phyloP scores from a whole-genome alignment of 2,888 invertebrate genomes.

The Eulithis testata region DNA sequence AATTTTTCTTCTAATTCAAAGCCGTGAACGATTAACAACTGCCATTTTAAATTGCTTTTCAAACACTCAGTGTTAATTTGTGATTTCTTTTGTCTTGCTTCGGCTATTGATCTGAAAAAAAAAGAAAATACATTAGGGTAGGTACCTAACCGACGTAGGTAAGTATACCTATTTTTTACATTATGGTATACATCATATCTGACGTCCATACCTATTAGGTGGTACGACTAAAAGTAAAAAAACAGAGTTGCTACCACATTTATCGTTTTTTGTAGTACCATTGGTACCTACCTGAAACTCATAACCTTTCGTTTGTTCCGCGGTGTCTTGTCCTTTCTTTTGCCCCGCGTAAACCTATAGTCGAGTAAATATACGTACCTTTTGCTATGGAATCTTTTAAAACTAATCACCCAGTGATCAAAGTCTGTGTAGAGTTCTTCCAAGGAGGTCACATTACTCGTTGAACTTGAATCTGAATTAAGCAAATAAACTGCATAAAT shows the following conservation, averaged over 20 bases:
- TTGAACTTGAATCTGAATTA: constrained; percentile 29
- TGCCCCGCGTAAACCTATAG: too few species aligned
- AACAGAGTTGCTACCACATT: too few species aligned
- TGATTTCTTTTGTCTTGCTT: constrained; percentile 3
- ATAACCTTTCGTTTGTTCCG: too few species aligned
- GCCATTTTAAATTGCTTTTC: constrained; percentile 13
- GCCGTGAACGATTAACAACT: constrained; percentile 21
- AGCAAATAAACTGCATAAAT: constrained; percentile 6
- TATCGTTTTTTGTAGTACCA: too few species aligned
- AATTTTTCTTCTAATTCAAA: constrained; percentile 10
- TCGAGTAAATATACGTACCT: constrained; percentile 15
- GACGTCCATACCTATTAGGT: too few species aligned
- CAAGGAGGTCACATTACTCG: constrained; percentile 44
- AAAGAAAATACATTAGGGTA: not conserved
- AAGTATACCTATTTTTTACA: too few species aligned
- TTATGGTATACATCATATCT: too few species aligned
- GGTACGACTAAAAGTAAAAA: too few species aligned
- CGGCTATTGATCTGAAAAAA: constrained; percentile 23
- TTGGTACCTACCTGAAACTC: too few species aligned
- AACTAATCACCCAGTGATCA: constrained; percentile 58
- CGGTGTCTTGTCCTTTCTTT: too few species aligned
- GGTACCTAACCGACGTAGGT: too few species aligned
- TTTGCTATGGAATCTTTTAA: constrained; percentile 29
- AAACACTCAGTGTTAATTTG: not conserved
- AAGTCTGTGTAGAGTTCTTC: constrained; percentile 61